Evolutionary conservation across 2,797 vertebrate genomes (phyloP), one percentile per base, ranked within the genome.

Genomic region (Sebastes reedi): DNA sequence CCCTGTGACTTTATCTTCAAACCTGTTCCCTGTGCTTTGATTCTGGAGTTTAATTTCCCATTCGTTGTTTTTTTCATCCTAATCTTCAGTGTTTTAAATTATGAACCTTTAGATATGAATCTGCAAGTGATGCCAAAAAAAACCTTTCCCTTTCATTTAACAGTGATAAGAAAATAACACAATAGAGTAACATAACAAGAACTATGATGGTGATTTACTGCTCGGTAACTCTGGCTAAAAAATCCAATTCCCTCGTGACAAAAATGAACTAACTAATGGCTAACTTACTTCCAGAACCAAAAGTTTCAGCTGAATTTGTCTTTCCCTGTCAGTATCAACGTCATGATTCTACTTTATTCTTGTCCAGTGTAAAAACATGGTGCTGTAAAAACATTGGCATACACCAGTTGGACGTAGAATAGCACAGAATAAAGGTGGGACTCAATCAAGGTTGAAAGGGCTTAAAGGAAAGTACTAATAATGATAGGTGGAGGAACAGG

Each of bases 321-420:
- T 6, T 42, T 70, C 4, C 16, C 14, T 13, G 10, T 50, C 22
- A 24, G 52, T 12, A 5, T 56, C 25, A 72, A 46, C 52, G n/a
- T 73, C 4, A 3, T 10, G 16, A 18, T 46, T 80, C 7, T 50
- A 56, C 58, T 72, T 55, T 12, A 70, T 13, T 30, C 29, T 34
- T 4, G 65, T 81, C 69, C 81, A 69, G 75, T 64, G 67, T 75
- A 54, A 79, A 75, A 75, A 74, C 64, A 12, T 27, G 61, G 59
- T 60, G 56, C 54, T 34, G 12, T 61, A 20, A 54, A 72, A 72
- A 52, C 16, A 42, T 22, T 25, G 56, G 30, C 16, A 1, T 22
- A 22, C 67, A 69, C 61, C 69, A 59, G 71, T 36, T 3, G 0
- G 30, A 58, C 58, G 7, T 24, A 77, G 30, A 46, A 0, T 46